Conservation (phyloP, 2,797 vertebrate genomes). For the Alauda arvensis region DNA sequence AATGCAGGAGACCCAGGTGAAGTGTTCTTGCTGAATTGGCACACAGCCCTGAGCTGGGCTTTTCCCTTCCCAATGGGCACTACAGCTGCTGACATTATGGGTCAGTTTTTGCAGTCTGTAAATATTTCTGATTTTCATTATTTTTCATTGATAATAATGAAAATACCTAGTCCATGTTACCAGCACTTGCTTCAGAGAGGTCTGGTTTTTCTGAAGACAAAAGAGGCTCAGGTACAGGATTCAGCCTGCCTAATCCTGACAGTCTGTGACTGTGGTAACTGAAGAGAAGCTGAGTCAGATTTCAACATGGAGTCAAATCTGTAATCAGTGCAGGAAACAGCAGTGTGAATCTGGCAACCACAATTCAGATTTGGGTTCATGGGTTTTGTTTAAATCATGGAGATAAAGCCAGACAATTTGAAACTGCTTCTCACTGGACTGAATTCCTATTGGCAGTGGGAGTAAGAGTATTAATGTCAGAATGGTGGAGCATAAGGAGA, state of each 20-base stretch:
- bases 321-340: not conserved
- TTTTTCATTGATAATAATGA: not conserved
- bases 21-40: not conserved
- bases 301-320: not conserved
- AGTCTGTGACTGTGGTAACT: not conserved
- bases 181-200: not conserved
- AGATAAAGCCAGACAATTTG: not conserved
- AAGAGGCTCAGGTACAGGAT: not conserved
- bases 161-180: not conserved
- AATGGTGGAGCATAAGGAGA: not conserved
- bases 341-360: not conserved
- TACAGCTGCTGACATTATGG: not conserved
- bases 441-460: not conserved
- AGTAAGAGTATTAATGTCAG: not conserved
- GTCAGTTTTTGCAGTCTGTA: not conserved
- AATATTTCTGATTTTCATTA: not conserved
- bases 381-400: not conserved
- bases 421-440: not conserved
- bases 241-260: not conserved
- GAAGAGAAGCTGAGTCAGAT: not conserved
- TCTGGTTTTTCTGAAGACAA: not conserved
- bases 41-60: not conserved
- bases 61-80: not conserved
- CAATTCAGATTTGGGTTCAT: not conserved
- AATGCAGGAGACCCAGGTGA: not conserved